Conservation (phyloP, 2,113 vertebrate species). For the Strigops habroptila region DNA sequence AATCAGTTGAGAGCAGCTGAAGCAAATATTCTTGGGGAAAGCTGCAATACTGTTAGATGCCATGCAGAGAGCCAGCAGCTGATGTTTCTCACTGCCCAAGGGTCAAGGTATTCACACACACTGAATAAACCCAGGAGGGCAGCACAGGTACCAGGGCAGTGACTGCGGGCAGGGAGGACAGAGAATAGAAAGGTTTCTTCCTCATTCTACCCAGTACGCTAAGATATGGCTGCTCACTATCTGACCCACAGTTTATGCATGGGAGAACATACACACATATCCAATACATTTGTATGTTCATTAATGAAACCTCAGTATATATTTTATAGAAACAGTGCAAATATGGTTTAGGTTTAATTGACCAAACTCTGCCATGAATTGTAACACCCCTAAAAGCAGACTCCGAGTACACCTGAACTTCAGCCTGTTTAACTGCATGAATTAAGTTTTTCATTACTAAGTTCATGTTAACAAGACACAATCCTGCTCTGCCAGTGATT, state of each 20-base stretch:
- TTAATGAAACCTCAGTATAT: background rate
- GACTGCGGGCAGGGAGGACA: background rate
- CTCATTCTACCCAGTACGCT: background rate
- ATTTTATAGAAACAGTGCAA: background rate
- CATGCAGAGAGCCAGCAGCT: background rate
- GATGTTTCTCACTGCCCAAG: background rate
- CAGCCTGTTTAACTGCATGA: background rate
- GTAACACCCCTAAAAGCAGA: background rate
- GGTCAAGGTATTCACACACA: background rate
- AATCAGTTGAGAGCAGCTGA: background rate
- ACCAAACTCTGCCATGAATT: background rate
- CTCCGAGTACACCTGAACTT: background rate
- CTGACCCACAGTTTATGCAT: background rate
- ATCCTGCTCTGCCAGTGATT: background rate
- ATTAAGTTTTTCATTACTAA: background rate
- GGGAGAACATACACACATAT: background rate
- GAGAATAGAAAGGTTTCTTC: background rate
- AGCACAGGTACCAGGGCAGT: background rate
- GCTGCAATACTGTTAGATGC: background rate
- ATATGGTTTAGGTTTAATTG: background rate
- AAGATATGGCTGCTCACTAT: background rate
- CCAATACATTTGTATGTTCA: rapidly evolving
- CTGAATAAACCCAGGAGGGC: background rate
- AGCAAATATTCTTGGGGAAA: background rate
- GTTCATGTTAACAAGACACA: background rate